Percentiles rank a stretch among this genome's conserved stretches.
These are phyloP conservation scores for Vulpes vulpes DNA, from an alignment of 2,113 vertebrate genomes.

Conservation along the genomic window DNA sequence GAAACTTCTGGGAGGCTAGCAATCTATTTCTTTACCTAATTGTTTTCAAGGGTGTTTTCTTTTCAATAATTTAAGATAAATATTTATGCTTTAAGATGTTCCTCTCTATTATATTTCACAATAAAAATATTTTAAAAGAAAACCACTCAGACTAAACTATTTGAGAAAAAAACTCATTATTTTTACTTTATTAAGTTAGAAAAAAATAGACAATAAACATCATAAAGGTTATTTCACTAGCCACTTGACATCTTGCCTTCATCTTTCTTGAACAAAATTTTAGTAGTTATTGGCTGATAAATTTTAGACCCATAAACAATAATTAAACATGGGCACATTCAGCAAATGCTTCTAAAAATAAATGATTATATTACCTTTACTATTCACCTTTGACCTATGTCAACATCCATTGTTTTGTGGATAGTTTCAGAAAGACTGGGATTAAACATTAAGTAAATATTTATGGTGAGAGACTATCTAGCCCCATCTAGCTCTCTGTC, in stretches of 20 bases:
- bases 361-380: conserved; percentile 55
- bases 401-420: conserved; percentile 13
- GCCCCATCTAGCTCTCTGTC: neutral
- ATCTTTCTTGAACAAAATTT: conserved; percentile 66
- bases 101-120: neutral
- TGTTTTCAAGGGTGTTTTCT: neutral
- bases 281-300: conserved; percentile 64
- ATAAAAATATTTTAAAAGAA: neutral
- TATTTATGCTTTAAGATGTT: neutral
- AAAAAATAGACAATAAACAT: neutral
- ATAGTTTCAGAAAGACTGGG: neutral
- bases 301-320: conserved; percentile 58
- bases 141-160: neutral
- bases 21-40: neutral
- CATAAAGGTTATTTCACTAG: neutral
- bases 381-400: conserved; percentile 43
- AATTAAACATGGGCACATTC: conserved; percentile 53
- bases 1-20: neutral
- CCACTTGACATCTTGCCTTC: conserved; percentile 41
- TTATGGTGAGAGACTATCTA: neutral
- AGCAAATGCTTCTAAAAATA: conserved; percentile 71
- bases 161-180: neutral
- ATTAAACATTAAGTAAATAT: neutral
- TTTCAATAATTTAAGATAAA: conserved; percentile 8
- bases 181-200: neutral